Percentiles rank a stretch among this genome's conserved stretches.
phyloP scores from a whole-genome alignment of 2,113 vertebrate species.

The Aptenodytes forsteri region DNA sequence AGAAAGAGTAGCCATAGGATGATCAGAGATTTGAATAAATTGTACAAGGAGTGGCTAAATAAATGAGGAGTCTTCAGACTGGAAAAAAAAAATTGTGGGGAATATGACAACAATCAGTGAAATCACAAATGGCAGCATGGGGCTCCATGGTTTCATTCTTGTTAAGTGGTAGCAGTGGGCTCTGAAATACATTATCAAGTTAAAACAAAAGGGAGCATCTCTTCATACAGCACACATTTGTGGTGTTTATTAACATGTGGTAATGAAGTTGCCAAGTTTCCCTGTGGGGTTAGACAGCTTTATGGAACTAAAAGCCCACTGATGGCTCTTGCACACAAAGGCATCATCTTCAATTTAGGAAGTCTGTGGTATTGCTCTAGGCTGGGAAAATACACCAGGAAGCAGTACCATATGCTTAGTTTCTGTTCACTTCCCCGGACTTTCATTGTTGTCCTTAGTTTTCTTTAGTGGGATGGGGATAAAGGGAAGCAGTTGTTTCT shows the following conservation, averaged over 20 bases:
- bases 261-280: neutral
- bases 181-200: neutral
- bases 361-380: neutral
- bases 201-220: neutral
- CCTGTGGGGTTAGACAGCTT: neutral
- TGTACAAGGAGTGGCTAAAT: neutral
- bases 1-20: neutral
- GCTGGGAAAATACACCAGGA: neutral
- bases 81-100: neutral
- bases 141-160: neutral
- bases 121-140: neutral
- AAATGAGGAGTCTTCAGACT: neutral
- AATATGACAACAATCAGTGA: neutral
- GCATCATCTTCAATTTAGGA: neutral
- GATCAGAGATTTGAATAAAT: neutral
- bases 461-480: neutral
- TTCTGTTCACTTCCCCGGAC: neutral
- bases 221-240: neutral
- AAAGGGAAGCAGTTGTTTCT: neutral
- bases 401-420: neutral
- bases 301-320: neutral
- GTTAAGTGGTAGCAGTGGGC: neutral
- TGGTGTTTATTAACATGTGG: neutral
- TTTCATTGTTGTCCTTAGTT: neutral
- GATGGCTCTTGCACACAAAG: neutral